A percentile compares a stretch with the other conserved stretches of the same genome.
phyloP scores from a whole-genome alignment of 2,888 invertebrate genomes.

The Xylota segnis region DNA sequence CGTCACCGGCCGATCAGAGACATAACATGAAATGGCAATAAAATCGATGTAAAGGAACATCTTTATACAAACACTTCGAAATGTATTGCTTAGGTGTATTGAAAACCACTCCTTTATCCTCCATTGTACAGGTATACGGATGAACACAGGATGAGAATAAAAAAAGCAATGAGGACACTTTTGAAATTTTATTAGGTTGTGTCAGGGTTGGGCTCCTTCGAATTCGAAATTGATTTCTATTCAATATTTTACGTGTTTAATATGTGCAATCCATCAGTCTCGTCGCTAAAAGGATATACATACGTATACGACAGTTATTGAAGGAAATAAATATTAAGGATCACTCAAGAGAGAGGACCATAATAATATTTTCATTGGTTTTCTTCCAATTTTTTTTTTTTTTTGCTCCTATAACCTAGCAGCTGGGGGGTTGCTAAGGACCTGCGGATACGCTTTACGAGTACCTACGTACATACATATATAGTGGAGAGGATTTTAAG shows the following conservation, averaged over 20 bases:
- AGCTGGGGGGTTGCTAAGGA: no score
- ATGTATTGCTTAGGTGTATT: neutral
- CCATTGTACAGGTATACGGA: neutral
- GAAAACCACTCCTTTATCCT: neutral
- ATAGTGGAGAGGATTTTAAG: no score
- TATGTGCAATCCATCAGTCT: slow-evolving; percentile 1
- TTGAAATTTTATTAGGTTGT: slow-evolving; percentile 5
- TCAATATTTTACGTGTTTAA: slow-evolving; percentile 39
- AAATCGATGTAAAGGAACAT: slow-evolving; percentile 3
- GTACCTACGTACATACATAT: no score
- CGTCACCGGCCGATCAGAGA: neutral
- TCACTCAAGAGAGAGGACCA: neutral
- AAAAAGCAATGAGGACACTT: neutral
- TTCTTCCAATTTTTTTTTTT: no score
- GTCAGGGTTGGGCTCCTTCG: neutral
- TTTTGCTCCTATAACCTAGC: no score
- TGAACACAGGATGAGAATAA: neutral
- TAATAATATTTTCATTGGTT: neutral
- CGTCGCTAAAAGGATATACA: neutral
- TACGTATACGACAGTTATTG: slow-evolving; percentile 8
- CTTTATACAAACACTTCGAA: neutral
- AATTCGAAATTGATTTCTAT: slow-evolving; percentile 20
- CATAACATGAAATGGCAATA: slow-evolving; percentile 12
- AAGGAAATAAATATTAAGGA: slow-evolving; percentile 1
- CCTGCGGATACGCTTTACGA: neutral